A percentile compares a stretch with the other conserved stretches of the same genome.
phyloP scores from a whole-genome alignment of 2,888 invertebrate genomes.

The Atherix ibis region DNA sequence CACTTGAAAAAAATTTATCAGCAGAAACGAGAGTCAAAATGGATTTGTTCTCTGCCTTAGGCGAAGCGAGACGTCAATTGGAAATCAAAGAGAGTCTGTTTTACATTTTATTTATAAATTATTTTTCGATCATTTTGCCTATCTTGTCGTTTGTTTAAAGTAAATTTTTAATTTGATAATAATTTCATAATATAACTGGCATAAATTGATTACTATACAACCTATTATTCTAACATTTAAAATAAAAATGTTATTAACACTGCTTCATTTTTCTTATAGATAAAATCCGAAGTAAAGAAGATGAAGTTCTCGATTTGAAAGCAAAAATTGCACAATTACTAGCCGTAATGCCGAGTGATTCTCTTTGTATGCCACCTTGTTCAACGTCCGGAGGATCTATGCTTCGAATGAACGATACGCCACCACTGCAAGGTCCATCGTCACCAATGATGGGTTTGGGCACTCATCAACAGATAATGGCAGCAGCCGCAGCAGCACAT shows the following conservation, averaged over 20 bases:
- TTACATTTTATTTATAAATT: neutral
- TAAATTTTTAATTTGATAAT: neutral
- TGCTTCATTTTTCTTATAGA: conserved; percentile 35
- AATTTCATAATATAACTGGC: too few species aligned
- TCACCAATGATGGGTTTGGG: conserved; percentile 29
- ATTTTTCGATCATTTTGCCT: neutral
- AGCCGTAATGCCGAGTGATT: conserved; percentile 64
- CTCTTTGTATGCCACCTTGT: conserved; percentile 39
- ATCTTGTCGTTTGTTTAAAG: too few species aligned
- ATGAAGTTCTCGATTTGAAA: conserved; percentile 82
- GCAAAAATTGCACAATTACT: conserved; percentile 82
- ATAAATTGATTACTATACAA: too few species aligned
- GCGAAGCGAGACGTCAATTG: conserved; percentile 82
- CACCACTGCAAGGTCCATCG: conserved; percentile 29
- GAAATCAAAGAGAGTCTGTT: conserved; percentile 70
- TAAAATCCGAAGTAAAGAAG: conserved; percentile 68
- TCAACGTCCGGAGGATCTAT: conserved; percentile 41
- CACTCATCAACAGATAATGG: conserved; percentile 6
- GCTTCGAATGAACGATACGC: conserved; percentile 39
- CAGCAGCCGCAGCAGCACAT: conserved; percentile 13
- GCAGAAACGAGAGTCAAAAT: conserved; percentile 96
- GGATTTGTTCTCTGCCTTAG: conserved; percentile 92
- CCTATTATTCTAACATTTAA: too few species aligned
- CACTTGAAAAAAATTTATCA: conserved; percentile 84
- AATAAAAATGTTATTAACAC: too few species aligned